Percentiles rank a stretch among this genome's conserved stretches.
phyloP scores from a whole-genome alignment of 2,797 vertebrate species.

The Salmo trutta region DNA sequence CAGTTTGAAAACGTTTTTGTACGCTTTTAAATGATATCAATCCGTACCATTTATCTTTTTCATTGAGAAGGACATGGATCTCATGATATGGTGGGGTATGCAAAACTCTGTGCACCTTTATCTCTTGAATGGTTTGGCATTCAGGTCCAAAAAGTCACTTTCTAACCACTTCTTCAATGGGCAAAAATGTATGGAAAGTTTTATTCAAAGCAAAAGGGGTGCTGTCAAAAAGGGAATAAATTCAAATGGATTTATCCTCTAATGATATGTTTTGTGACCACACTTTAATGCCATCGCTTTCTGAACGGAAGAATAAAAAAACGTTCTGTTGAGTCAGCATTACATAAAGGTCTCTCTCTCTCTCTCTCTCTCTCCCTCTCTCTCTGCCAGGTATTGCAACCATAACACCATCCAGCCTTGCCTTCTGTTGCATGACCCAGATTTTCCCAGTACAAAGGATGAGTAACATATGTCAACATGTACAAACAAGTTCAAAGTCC shows the following conservation, averaged over 20 bases:
- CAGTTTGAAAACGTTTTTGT: not conserved
- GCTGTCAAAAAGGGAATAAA: too few species aligned
- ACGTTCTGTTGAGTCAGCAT: constrained; percentile 42
- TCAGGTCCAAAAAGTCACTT: too few species aligned
- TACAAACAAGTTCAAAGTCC: constrained; percentile 59
- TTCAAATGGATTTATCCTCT: constrained; percentile 1
- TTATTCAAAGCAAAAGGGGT: too few species aligned
- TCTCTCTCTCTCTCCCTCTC: constrained; percentile 10
- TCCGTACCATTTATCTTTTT: too few species aligned
- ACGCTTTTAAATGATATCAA: too few species aligned
- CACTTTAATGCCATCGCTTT: constrained; percentile 36
- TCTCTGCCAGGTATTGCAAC: constrained; percentile 17
- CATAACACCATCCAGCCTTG: constrained; percentile 25
- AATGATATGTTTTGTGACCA: constrained; percentile 34
- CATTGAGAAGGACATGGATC: too few species aligned
- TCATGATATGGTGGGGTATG: too few species aligned
- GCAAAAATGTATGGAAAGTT: too few species aligned
- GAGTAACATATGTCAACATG: constrained; percentile 65
- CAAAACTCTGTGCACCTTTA: too few species aligned
- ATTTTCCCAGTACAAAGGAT: constrained; percentile 66
- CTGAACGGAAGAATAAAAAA: not conserved
- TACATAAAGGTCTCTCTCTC: constrained; percentile 24
- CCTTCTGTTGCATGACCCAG: constrained; percentile 56
- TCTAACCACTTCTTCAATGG: too few species aligned
- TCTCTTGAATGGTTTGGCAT: too few species aligned